Evolutionary conservation across 2,113 vertebrate species (phyloP), one percentile per base, ranked within the genome.

Genomic region (Psittacula cyanocephala): DNA sequence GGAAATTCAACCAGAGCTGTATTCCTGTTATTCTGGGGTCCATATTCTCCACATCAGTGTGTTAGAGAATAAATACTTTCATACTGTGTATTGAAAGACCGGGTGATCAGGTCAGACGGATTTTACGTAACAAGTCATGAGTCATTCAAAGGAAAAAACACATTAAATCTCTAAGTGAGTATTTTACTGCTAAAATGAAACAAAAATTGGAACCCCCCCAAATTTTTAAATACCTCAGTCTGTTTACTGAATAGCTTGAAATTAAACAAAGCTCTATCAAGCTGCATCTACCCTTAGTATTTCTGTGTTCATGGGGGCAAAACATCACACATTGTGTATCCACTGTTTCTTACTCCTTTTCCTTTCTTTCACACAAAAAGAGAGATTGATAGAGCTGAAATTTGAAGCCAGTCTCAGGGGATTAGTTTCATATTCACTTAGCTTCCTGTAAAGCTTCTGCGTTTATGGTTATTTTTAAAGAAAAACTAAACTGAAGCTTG

Each of bases 361-460:
- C 74, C 93, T 95, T 77, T 94, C 78, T 96, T 97, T 90, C 94
- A 82, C 13, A 81, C 31, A 83, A 74, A 91, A 92, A 91, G 78
- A 83, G 72, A 96, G 91, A 93, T 81, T 92, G 94, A 93, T 92
- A 93, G 86, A 96, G 63, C 69, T 91, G 91, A 96, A 97, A 92
- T 97, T 94, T 72, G 95, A 96, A 93, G 95, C 84, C 93, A 86
- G 7, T 97, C 97, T 93, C 93, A 3, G 68, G 96, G 96, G 96
- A 96, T 93, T 97, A 88, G 83, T 95, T 97, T 97, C 96, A 93
- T 92, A 90, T 93, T 93, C 92, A 82, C 92, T 97, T 97, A 93
- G 93, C 91, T 97, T 95, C 95, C 86, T 78, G 90, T 88, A 91
- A 96, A 95, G 94, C 89, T 95, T 86, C 82, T 70, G 74, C 91